phyloP scores from a whole-genome alignment of 2,797 vertebrate species.

The Delichon dasypus region DNA sequence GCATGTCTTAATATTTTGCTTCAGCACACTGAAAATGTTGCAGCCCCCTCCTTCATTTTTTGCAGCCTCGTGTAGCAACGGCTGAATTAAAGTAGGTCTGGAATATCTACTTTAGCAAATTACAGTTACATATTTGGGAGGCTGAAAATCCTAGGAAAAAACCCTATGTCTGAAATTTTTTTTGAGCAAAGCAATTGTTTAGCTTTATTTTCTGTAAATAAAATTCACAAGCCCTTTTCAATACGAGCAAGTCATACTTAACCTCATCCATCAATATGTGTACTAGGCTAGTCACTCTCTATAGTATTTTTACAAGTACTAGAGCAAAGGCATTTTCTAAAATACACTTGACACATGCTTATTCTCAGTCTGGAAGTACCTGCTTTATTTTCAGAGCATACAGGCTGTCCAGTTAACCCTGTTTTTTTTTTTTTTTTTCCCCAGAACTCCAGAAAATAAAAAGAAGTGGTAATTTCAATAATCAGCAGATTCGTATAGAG shows the following conservation, averaged over 20 bases:
- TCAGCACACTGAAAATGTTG: neutral
- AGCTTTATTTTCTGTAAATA: slow-evolving; percentile 8
- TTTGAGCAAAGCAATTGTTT: neutral
- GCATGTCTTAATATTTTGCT: slow-evolving; percentile 36
- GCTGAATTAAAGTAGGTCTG: slow-evolving; percentile 54
- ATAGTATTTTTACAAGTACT: neutral
- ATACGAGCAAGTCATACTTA: slow-evolving; percentile 9
- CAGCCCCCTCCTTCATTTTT: neutral
- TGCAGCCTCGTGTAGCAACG: neutral
- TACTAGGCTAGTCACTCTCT: neutral
- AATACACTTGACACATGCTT: neutral
- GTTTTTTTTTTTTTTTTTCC: neutral
- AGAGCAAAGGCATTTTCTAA: neutral
- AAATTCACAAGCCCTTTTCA: slow-evolving; percentile 42
- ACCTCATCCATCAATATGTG: slow-evolving; percentile 8
- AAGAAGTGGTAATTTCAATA: neutral
- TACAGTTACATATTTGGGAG: slow-evolving; percentile 8
- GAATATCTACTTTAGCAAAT: slow-evolving; percentile 61
- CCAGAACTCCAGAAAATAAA: neutral
- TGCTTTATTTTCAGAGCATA: neutral
- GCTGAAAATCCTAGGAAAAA: neutral
- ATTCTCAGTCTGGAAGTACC: neutral
- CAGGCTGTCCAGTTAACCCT: neutral
- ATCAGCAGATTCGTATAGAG: neutral
- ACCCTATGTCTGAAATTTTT: neutral